Evolutionary conservation across 2,113 vertebrate species (phyloP).

Genomic region (Xenopus laevis): DNA sequence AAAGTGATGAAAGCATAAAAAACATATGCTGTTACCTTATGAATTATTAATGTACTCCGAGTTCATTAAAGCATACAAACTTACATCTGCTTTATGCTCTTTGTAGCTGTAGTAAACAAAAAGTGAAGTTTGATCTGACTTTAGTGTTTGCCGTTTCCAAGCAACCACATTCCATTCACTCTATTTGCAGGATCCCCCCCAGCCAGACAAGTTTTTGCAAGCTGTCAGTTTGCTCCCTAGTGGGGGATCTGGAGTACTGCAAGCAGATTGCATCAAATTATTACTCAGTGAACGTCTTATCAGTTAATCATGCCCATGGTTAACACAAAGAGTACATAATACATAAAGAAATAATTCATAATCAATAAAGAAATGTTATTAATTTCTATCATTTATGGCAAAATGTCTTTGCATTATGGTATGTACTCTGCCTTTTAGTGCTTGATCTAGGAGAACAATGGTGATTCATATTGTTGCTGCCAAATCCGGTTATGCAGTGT

Average conservation of each 20-base stretch:
- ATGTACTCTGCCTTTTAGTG: no score
- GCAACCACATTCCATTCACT: slow-evolving; percentile 33
- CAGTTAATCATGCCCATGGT: no score
- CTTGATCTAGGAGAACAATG: no score
- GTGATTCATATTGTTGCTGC: no score
- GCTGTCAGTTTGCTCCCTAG: background rate
- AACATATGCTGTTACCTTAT: background rate
- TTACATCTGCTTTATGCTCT: background rate
- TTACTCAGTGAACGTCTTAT: no score
- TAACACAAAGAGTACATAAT: no score
- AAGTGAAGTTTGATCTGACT: slow-evolving; percentile 9
- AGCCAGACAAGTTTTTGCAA: background rate
- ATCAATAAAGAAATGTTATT: no score
- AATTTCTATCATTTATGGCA: no score
- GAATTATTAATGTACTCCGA: background rate
- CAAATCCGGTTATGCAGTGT: no score
- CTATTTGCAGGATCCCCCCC: background rate
- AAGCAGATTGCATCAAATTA: no score
- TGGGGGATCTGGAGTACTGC: background rate
- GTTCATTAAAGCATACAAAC: background rate
- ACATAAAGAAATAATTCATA: no score
- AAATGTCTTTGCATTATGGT: no score
- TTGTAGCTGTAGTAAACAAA: slow-evolving; percentile 9
- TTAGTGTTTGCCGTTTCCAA: slow-evolving; percentile 29
- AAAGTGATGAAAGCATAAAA: background rate